Evolutionary conservation across 2,888 invertebrate species (phyloP), one percentile per base, ranked within the genome.

Genomic region (Baccha elongata): DNA sequence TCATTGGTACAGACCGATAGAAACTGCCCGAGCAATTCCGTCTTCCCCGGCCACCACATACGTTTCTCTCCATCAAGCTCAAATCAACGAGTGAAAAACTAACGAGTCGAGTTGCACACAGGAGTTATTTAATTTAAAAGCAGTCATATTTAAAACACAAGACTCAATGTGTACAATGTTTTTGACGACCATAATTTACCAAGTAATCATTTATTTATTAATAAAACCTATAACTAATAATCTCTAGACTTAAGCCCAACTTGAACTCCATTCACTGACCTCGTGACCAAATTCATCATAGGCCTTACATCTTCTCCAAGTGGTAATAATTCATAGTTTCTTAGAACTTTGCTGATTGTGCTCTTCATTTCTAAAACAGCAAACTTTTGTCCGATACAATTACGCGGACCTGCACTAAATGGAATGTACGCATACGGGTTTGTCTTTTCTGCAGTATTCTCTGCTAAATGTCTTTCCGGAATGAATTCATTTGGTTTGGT

Each of bases 401-500:
- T 90, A 13, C 90, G 87, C 7, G 89, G 88, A 0, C 90, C 90
- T 0, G 89, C 90, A 0, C 88, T 88, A 73, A 90, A 90, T 0
- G 90, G 89, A 35, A 88, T 86, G 74, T 87, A 88, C 2, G 87
- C 86, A 75, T 87, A 90, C 0, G 89, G 87, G 86, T 89, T 87
- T 29, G 93, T 90, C 2, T 90, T 90, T 7, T 84, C 84, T 10
- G 72, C 84, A 7, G 78, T 85, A 84, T 91, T 91, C 84, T 94
- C 93, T 0, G 92, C 92, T 0, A 84, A 32, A 53, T 88, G 88
- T 5, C 90, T 87, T 32, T 90, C 89, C 0, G 90, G 90, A 23
- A 85, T 81, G 71, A 90, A 90, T 23, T 73, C 85, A 1, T 88
- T 68, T 0, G 90, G 90, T 1, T 90, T 87, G 6, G 87, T 85